Base-by-base conservation (phyloP, 2,113 vertebrate species). In the Nansenia antarctica region DNA sequence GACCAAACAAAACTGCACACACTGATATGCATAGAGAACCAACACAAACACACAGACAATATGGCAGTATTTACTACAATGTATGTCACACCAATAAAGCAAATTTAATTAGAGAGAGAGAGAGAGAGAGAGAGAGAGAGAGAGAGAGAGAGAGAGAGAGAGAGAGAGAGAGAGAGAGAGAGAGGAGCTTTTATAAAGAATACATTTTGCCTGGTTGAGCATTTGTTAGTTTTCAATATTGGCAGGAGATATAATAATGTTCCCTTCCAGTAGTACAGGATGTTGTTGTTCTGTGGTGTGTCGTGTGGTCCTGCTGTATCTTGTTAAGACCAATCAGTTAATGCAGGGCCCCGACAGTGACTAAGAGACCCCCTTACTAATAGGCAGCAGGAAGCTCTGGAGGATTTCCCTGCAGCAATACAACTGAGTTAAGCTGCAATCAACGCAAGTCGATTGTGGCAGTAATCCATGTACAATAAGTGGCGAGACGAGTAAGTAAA, bases 31-130 rank as follows among this genome's bases (percentile, higher is more conserved):
- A 9, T 18, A 47, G 14, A 18, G 3, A 39, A 27, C 67, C 30
- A 34, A 69, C 67, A 69, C 57, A 60, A 54, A 47, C 55, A 60
- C 47, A 64, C 61, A 57, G 30, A 35, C 27, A 71, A n/a, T n/a
- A n/a, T n/a, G 27, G 14, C 8, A 54, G 7, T 49, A 49, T 49
- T 11, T n/a, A 24, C 42, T 11, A 9, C 4, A 2, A 55, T 5
- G 24, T 14, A 9, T 27, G 24, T 14, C n/a, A 55, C 22, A 52
- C n/a, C 15, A 18, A 52, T 9, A 37, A n/a, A n/a, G n/a, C n/a
- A n/a, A n/a, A n/a, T n/a, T n/a, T n/a, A n/a, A 42, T 15, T 18
- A 42, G 14, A 18, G 39, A 49, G n/a, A 22, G 20, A 37, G 11
- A 5, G 35, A 37, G 5, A 37, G 35, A 37, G 35, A 37, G 11